Evolutionary conservation across 1,140 invertebrate species (phyloP).

Genomic region (Trialeurodes vaporariorum): DNA sequence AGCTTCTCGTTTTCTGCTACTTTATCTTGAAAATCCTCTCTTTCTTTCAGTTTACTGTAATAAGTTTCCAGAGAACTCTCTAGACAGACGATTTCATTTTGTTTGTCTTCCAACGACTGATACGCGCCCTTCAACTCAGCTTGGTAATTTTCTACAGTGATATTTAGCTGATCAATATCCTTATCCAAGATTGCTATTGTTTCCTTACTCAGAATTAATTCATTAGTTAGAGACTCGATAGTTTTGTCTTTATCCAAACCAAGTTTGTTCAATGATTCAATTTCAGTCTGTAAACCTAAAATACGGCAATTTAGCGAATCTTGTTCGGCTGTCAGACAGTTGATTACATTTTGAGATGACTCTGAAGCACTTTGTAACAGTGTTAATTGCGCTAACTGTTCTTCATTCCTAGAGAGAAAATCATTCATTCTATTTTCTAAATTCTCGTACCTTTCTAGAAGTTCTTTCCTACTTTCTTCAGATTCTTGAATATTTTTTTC

Average conservation of each 20-base stretch:
- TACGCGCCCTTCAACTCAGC: background rate
- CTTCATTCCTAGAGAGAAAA: background rate
- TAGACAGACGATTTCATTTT: background rate
- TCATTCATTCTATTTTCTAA: background rate
- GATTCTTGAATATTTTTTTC: background rate
- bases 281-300: background rate
- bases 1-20: background rate
- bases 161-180: background rate
- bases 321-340: background rate
- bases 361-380: background rate
- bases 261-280: background rate
- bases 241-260: background rate
- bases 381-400: background rate
- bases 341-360: background rate
- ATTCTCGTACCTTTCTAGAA: background rate
- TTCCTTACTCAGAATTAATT: background rate
- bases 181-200: background rate
- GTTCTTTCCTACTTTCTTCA: background rate
- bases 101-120: background rate
- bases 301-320: background rate
- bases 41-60: background rate
- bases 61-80: background rate
- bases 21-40: background rate
- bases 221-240: background rate
- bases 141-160: background rate